Percentiles rank a stretch among this genome's conserved stretches.
These are phyloP conservation scores for Ganaspis brasiliensis DNA, from an alignment of 2,888 invertebrate species.

Conservation along the genomic window DNA sequence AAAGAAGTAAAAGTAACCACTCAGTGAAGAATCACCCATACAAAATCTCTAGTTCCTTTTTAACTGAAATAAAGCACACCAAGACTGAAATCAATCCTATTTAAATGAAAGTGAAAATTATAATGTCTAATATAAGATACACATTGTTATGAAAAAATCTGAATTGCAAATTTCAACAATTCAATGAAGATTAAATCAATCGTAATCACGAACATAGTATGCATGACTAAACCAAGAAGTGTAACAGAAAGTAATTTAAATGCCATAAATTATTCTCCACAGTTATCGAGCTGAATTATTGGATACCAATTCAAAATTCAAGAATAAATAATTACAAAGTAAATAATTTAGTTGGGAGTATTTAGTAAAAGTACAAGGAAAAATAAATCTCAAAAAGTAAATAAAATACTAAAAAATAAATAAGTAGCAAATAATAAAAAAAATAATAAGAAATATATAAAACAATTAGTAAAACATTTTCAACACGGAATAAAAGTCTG, in stretches of 20 bases:
- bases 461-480: neutral
- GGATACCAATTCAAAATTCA: neutral
- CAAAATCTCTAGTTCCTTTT: too few relatives aligned
- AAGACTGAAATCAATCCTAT: too few relatives aligned
- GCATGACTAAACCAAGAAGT: slow-evolving; percentile 1
- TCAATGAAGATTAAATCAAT: slow-evolving; percentile 21
- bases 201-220: neutral
- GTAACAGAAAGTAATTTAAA: slow-evolving; percentile 17
- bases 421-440: too few relatives aligned
- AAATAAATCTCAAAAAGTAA: neutral
- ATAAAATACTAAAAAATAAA: too few relatives aligned
- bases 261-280: slow-evolving; percentile 17
- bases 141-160: slow-evolving; percentile 16
- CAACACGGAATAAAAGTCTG: neutral
- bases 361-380: neutral
- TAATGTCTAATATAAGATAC: slow-evolving; percentile 10
- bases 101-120: neutral
- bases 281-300: slow-evolving; percentile 6
- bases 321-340: neutral
- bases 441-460: neutral
- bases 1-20: too few relatives aligned
- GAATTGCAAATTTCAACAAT: slow-evolving; percentile 20
- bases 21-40: too few relatives aligned
- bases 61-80: too few relatives aligned
- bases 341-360: neutral